Evolutionary conservation across 2,113 vertebrate species (phyloP), one percentile per base, ranked within the genome.

Genomic region (Colius striatus): DNA sequence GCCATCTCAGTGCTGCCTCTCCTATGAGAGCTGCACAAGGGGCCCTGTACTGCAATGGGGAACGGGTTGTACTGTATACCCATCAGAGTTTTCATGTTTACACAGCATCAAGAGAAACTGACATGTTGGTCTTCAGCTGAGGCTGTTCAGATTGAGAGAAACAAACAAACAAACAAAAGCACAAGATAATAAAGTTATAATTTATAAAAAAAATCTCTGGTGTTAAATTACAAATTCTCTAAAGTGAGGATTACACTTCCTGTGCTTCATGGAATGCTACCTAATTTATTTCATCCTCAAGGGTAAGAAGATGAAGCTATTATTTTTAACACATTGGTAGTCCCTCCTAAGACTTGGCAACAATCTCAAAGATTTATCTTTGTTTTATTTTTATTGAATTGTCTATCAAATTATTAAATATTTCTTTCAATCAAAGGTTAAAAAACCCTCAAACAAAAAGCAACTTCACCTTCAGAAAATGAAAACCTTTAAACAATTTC

Each of bases 21-120:
- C 2, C 14, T 41, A 27, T 1, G 0, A 4, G 13, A 17, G 8
- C 15, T 21, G 34, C 21, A 36, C 6, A 16, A 51, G 15, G 9
- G 4, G 2, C 17, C 25, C 16, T 10, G 13, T 38, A 10, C 10
- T 76, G 19, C 29, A 65, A n/a, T 70, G 13, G 11, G 14, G 16
- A 75, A 19, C 7, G 14, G 15, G 3, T 19, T 78, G 26, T 48
- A 34, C 13, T 60, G 11, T 2, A 0, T 6, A 14, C 0, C 20
- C 0, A 0, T 48, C 38, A n/a, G 4, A 50, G 12, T 20, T 81
- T 85, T 62, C 72, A 38, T 58, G 2, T 79, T 85, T 82, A 30
- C 57, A n/a, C 1, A 25, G 29, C 21, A 22, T 6, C 29, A 32
- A 51, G 4, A 10, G 36, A 82, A 90, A 85, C 7, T 48, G 50